Base-by-base conservation (phyloP, 2,113 vertebrate genomes). In the Gymnarchus niloticus region DNA sequence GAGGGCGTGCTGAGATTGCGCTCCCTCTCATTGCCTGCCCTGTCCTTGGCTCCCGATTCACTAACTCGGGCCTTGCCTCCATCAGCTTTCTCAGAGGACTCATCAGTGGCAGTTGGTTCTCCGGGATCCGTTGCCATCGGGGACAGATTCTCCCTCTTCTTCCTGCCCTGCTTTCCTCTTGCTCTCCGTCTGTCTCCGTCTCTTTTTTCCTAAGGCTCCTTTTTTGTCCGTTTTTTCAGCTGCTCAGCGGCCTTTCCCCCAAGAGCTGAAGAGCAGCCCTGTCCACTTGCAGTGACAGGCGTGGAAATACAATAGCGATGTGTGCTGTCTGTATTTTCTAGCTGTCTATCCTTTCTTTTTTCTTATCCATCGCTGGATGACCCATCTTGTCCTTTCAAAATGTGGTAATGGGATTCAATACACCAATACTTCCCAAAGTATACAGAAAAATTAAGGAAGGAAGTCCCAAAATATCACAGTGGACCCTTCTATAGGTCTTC, bases 91-190 rank as follows among this genome's bases (percentile, higher is more conserved):
- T 97, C 95, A 5, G 96, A 91, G 87, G 96, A 93, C 81, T 96
- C 95, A 89, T 96, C 96, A 0, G 96, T 96, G 91, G 94, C 94
- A n/a, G 96, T 92, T 83, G 96, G 95, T 87, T 97, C 97, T 88
- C 96, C 96, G 25, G 96, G 95, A 92, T 98, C 97, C 17, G 96
- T 98, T 88, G 96, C 97, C 97, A 98, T 98, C 84, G 91, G 88
- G 84, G 91, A 88, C 86, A 88, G 33, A 86, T 87, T 87, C 88
- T 89, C 83, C 80, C 52, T 25, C 77, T 46, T 44, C 84, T 87
- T 85, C 88, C 88, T 91, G 89, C 84, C 89, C 93, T 92, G 92
- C 92, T 90, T 91, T 91, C 88, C 89, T 91, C 91, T 92, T 89
- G 88, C 88, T 86, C 91, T 90, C 90, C 33, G 91, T 92, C 93